These are phyloP conservation scores for Bos javanicus DNA, from an alignment of 2,113 vertebrate genomes.

Conservation along the genomic window DNA sequence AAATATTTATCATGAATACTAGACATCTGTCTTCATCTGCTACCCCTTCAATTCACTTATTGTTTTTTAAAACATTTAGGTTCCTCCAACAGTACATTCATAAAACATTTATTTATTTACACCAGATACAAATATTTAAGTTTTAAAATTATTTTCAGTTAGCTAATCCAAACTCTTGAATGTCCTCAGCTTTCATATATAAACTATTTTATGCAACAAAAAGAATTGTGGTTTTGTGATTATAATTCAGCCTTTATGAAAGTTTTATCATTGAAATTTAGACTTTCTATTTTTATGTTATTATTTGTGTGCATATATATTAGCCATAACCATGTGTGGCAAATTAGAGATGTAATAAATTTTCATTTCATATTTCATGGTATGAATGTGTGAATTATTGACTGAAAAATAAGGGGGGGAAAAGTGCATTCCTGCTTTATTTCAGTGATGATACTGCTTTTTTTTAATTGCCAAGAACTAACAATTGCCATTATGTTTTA, in stretches of 20 bases:
- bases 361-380: neutral
- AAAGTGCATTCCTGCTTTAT: neutral
- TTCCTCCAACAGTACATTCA: neutral
- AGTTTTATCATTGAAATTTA: neutral
- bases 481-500: neutral
- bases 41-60: neutral
- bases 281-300: neutral
- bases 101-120: neutral
- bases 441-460: neutral
- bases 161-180: neutral
- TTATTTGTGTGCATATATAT: neutral
- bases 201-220: neutral
- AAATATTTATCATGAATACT: neutral
- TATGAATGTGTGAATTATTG: neutral
- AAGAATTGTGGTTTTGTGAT: neutral
- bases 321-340: neutral
- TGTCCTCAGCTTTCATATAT: neutral
- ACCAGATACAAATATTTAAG: neutral
- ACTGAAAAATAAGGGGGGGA: neutral
- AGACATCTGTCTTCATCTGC: neutral
- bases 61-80: conserved; percentile 2
- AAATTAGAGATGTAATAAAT: neutral
- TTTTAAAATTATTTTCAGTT: neutral
- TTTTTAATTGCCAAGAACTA: neutral
- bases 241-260: neutral